Conservation (phyloP, 1,140 invertebrate genomes). For the Tenebrio molitor region DNA sequence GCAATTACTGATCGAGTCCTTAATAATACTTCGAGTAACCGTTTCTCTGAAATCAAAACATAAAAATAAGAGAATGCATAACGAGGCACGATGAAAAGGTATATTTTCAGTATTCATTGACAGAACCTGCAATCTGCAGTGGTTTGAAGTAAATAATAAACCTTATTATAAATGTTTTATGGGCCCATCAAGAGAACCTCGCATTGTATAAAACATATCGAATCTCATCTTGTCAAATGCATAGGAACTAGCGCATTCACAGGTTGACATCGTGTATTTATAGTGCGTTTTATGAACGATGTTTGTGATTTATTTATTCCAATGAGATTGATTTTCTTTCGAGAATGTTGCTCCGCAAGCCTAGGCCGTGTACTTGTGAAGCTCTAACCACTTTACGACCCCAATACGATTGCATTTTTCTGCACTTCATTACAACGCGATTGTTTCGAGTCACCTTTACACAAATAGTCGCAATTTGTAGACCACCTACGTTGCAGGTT, state of each 20-base stretch:
- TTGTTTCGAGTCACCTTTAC: conserved; percentile 24
- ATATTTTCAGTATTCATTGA: conserved; percentile 43
- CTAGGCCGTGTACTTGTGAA: conserved; percentile 46
- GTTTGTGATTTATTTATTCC: conserved; percentile 59
- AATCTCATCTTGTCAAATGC: conserved; percentile 52
- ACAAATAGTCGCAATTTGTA: conserved; percentile 20
- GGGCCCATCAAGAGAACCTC: conserved; percentile 41
- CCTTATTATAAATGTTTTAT: conserved; percentile 56
- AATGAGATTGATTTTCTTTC: conserved; percentile 60
- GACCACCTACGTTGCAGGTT: conserved; percentile 25
- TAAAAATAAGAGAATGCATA: conserved; percentile 40
- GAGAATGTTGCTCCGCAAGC: conserved; percentile 49
- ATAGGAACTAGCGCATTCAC: conserved; percentile 53
- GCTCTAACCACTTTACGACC: conserved; percentile 53
- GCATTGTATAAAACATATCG: conserved; percentile 50
- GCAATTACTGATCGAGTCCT: conserved; percentile 40
- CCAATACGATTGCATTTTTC: conserved; percentile 58
- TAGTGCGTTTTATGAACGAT: conserved; percentile 56
- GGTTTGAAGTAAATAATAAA: conserved; percentile 52
- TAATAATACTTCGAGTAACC: conserved; percentile 15
- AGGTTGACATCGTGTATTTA: conserved; percentile 59
- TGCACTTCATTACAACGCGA: conserved; percentile 28
- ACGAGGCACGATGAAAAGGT: conserved; percentile 47
- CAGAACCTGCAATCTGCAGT: conserved; percentile 49
- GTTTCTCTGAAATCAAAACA: conserved; percentile 14